phyloP scores from a whole-genome alignment of 1,140 invertebrate species.

The Drosophila subobscura region DNA sequence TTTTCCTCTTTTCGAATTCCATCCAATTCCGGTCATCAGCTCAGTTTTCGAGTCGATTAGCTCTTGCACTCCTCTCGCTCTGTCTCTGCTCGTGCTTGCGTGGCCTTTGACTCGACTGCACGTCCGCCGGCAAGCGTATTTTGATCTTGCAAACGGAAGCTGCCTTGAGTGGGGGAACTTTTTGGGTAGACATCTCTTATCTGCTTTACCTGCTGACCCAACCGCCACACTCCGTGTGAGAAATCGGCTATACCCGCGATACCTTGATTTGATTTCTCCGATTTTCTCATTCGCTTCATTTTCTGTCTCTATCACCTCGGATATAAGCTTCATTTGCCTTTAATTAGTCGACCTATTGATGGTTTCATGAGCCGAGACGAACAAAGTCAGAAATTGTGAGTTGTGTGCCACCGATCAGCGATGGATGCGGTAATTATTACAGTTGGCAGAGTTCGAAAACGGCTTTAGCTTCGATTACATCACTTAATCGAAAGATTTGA shows the following conservation, averaged over 20 bases:
- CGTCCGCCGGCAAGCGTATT: constrained; percentile 34
- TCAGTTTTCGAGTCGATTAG: too few species aligned
- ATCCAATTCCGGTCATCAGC: too few species aligned
- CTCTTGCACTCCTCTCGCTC: too few species aligned
- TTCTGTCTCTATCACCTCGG: constrained; percentile 41
- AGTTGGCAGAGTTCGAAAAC: too few species aligned
- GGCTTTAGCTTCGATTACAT: too few species aligned
- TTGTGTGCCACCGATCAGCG: too few species aligned
- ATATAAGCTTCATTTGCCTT: constrained; percentile 63
- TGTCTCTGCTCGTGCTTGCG: too few species aligned
- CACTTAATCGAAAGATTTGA: too few species aligned
- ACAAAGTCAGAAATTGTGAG: constrained; percentile 37
- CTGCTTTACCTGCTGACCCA: neutral
- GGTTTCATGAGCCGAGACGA: constrained; percentile 11
- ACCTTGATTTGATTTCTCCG: constrained; percentile 23
- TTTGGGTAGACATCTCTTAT: constrained; percentile 8
- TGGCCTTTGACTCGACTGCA: constrained; percentile 25
- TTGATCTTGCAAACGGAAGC: constrained; percentile 27
- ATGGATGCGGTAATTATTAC: too few species aligned
- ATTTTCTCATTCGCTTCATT: constrained; percentile 1
- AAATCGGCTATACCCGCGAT: constrained; percentile 18
- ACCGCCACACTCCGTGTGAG: constrained; percentile 23
- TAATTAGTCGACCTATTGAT: constrained; percentile 58
- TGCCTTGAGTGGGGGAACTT: constrained; percentile 14
- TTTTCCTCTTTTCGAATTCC: too few species aligned